A percentile compares a stretch with the other conserved stretches of the same genome.
Conservation (phyloP, 2,797 vertebrate species). For the Pipistrellus pipistrellus region DNA sequence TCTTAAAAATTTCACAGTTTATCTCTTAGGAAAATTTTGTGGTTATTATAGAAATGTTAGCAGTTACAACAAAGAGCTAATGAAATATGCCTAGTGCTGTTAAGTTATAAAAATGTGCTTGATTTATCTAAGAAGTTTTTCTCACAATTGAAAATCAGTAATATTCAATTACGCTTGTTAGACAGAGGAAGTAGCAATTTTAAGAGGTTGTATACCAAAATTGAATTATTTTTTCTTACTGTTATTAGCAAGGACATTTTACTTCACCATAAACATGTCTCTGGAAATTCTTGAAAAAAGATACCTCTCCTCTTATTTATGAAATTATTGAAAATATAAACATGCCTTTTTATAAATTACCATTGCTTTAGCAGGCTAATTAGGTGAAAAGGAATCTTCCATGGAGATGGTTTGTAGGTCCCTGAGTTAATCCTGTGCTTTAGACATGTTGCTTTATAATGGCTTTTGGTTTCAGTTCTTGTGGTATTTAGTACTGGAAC, state of each 20-base stretch:
- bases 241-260: slow-evolving; percentile 41
- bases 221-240: slow-evolving; percentile 52
- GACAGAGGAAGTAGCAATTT: slow-evolving; percentile 30
- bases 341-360: neutral
- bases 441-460: slow-evolving; percentile 10
- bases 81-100: neutral
- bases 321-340: slow-evolving; percentile 50
- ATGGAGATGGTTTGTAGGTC: neutral
- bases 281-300: slow-evolving; percentile 40
- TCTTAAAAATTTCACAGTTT: slow-evolving; percentile 23
- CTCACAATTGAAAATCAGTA: slow-evolving; percentile 7
- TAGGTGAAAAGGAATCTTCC: neutral
- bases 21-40: neutral
- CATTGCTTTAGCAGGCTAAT: neutral
- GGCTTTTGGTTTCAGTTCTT: slow-evolving; percentile 41
- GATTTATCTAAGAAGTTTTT: slow-evolving; percentile 37
- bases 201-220: slow-evolving; percentile 57
- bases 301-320: slow-evolving; percentile 50
- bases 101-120: slow-evolving; percentile 67
- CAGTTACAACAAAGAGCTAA: neutral
- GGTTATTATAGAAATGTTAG: neutral
- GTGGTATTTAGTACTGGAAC: neutral
- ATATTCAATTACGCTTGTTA: neutral
- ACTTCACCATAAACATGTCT: slow-evolving; percentile 41
- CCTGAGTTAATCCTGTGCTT: slow-evolving; percentile 36